phyloP scores from a whole-genome alignment of 2,797 vertebrate species.

The Sardinella longiceps region DNA sequence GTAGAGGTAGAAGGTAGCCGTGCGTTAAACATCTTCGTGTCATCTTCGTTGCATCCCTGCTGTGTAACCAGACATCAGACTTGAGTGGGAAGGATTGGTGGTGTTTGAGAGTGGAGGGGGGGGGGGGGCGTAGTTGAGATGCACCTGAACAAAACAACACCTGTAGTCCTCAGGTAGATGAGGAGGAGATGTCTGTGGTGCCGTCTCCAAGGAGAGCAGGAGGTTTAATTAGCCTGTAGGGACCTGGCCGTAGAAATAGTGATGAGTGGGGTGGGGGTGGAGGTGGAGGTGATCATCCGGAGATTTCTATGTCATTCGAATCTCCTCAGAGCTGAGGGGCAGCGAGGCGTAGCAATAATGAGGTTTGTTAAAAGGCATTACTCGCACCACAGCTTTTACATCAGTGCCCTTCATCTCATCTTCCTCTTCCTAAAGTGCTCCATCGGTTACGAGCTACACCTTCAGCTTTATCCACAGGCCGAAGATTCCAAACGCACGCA shows the following conservation, averaged over 20 bases:
- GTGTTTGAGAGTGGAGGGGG: slow-evolving; percentile 28
- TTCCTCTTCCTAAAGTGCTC: not conserved
- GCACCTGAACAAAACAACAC: slow-evolving; percentile 53
- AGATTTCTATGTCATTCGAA: slow-evolving; percentile 45
- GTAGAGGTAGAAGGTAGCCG: not conserved
- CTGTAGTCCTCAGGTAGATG: slow-evolving; percentile 52
- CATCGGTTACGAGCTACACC: not conserved
- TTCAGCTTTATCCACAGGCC: not conserved
- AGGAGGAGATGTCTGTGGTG: slow-evolving; percentile 39
- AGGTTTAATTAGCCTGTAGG: slow-evolving; percentile 82
- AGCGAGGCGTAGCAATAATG: slow-evolving; percentile 1
- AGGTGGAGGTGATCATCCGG: slow-evolving; percentile 45
- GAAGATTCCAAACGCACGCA: not conserved
- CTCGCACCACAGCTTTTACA: not conserved
- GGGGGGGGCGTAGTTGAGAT: slow-evolving; percentile 16
- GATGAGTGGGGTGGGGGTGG: slow-evolving; percentile 46
- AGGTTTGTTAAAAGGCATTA: slow-evolving; percentile 22
- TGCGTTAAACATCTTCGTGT: too few relatives aligned
- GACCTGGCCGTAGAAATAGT: slow-evolving; percentile 75
- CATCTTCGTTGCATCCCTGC: not conserved
- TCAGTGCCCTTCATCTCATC: not conserved
- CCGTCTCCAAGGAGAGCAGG: slow-evolving; percentile 64
- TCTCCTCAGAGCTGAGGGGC: not conserved
- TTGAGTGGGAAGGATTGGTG: not conserved
- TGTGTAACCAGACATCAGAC: slow-evolving; percentile 43